A percentile compares a stretch with the other conserved stretches of the same genome.
Conservation (phyloP, 2,888 invertebrate genomes). For the Lasioglossum villosulum region DNA sequence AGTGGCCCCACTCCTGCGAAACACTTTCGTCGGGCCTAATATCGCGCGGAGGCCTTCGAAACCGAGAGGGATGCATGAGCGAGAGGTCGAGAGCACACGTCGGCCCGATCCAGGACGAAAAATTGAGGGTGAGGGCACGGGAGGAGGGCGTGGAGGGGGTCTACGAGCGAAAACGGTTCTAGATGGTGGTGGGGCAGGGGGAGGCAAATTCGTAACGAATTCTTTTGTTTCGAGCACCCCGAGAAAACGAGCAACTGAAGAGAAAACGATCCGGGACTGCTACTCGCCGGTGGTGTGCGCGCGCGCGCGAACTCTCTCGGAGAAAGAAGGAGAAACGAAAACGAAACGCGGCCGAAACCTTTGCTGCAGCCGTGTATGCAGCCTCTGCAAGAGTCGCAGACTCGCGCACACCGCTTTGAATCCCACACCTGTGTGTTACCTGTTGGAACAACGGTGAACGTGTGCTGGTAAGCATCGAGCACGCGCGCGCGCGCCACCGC, state of each 20-base stretch:
- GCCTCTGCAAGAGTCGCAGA: slow-evolving; percentile 69
- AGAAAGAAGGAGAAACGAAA: slow-evolving; percentile 54
- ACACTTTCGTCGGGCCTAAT: slow-evolving; percentile 2
- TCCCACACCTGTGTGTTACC: neutral
- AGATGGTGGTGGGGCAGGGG: slow-evolving; percentile 40
- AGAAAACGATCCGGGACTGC: slow-evolving; percentile 70
- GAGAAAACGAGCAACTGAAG: slow-evolving; percentile 77
- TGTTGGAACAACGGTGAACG: neutral
- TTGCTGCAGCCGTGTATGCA: slow-evolving; percentile 70
- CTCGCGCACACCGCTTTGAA: slow-evolving; percentile 16
- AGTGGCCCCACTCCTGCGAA: neutral
- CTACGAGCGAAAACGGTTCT: slow-evolving; percentile 54
- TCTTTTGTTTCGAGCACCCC: slow-evolving; percentile 82
- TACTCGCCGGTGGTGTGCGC: slow-evolving; percentile 63
- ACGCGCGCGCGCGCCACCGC: slow-evolving; percentile 50
- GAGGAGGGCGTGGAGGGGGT: slow-evolving; percentile 28
- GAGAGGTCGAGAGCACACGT: neutral
- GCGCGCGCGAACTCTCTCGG: slow-evolving; percentile 17
- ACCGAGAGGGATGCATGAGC: slow-evolving; percentile 6
- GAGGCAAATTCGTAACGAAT: slow-evolving; percentile 82
- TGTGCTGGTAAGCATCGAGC: slow-evolving; percentile 39
- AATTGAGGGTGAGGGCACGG: slow-evolving; percentile 33
- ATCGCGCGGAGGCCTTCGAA: slow-evolving; percentile 6
- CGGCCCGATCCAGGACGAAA: slow-evolving; percentile 38
- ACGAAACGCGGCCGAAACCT: slow-evolving; percentile 66